Base-by-base conservation (phyloP, 1,140 invertebrate species). In the Dinoponera quadriceps region DNA sequence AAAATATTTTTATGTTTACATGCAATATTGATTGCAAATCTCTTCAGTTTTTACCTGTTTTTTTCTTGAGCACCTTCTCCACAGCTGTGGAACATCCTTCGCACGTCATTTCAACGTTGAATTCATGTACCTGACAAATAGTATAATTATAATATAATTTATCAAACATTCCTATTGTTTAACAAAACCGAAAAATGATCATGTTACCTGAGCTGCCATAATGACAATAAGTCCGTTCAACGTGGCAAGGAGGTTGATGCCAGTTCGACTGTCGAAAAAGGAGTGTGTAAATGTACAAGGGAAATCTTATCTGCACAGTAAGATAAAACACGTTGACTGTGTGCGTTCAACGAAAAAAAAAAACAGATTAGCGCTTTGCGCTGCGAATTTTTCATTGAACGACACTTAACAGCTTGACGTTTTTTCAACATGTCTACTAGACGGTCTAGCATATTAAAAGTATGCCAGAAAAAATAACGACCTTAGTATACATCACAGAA, bases 81-180 rank as follows among this genome's bases (percentile, higher is more conserved):
- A 98, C 97, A 62, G 97, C 97, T 60, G 95, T 96, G 9, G 97
- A 97, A 93, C 98, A 98, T 25, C 98, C 98, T 91, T 97, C 97
- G 92, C 98, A 98, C 0, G 97, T 97, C 98, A 98, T 98, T 91
- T 96, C 96, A 22, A 98, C 97, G 89, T 96, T 96, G 92, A 97
- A 98, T 93, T 97, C 96, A 91, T 98, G 96, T 57, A 96, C 95
- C 97, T 97, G 90, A 68, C 94, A 95, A 75, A 82, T 81, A 90
- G 16, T n/a, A n/a, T n/a, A n/a, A n/a, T n/a, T n/a, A n/a, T n/a
- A n/a, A n/a, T n/a, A 55, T 54, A 18, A 51, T 14, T 65, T 20
- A 14, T 38, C n/a, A 29, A 71, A 71, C 14, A 71, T 72, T 57
- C 38, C 22, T 1, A 55, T 38, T 18, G 11, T n/a, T 25, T 0